Evolutionary conservation across 2,797 vertebrate genomes (phyloP).

Genomic region (Halcyon leucocephala): DNA sequence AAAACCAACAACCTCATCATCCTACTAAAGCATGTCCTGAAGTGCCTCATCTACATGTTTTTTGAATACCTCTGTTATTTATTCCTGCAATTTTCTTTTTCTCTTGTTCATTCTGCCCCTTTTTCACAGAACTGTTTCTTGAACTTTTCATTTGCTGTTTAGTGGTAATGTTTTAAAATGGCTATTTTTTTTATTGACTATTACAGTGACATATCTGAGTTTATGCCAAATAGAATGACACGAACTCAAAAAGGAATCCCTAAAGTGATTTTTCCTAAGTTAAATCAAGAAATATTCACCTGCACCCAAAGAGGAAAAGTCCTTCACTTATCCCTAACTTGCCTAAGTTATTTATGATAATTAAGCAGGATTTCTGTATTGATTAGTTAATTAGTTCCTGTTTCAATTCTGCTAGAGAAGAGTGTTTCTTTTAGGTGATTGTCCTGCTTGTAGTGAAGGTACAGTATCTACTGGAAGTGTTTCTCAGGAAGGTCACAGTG

Average conservation of each 20-base stretch:
- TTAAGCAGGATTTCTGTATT: neutral
- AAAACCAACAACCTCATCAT: too few relatives aligned
- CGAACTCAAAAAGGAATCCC: neutral
- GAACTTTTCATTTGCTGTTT: neutral
- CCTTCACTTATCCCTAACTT: neutral
- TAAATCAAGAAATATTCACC: neutral
- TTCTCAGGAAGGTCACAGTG: neutral
- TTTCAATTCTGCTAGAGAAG: neutral
- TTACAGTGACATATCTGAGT: neutral
- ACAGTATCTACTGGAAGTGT: neutral
- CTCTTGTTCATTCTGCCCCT: neutral
- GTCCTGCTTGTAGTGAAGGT: neutral
- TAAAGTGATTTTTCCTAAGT: neutral
- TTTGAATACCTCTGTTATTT: neutral
- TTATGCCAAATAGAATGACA: neutral
- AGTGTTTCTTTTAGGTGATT: neutral
- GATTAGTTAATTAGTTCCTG: conserved; percentile 1
- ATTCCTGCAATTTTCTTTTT: neutral
- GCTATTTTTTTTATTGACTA: neutral
- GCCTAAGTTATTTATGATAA: neutral
- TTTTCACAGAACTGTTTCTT: neutral
- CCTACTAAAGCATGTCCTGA: too few relatives aligned
- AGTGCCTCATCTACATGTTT: too few relatives aligned
- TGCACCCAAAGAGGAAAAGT: neutral
- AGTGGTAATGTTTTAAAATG: neutral